Percentiles rank a stretch among this genome's conserved stretches.
Conservation (phyloP, 2,113 vertebrate species). For the Zosterops hypoxanthus region DNA sequence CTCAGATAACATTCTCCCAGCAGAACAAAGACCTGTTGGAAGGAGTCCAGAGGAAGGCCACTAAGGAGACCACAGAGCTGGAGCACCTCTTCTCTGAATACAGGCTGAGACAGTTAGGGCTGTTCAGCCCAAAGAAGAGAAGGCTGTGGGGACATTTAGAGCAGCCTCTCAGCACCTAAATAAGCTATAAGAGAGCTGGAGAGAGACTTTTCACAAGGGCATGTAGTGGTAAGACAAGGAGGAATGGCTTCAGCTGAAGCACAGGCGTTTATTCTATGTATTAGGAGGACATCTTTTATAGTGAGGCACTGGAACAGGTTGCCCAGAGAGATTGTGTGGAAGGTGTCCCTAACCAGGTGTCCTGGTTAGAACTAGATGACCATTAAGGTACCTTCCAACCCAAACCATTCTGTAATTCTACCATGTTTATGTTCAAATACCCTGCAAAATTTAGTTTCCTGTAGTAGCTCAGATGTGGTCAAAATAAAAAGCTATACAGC, state of each 20-base stretch:
- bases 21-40: background rate
- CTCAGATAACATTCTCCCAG: background rate
- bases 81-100: background rate
- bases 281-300: background rate
- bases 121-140: background rate
- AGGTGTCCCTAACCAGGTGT: background rate
- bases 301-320: background rate
- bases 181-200: background rate
- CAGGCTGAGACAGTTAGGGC: background rate
- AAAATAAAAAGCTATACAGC: background rate
- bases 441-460: background rate
- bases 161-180: background rate
- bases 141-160: background rate
- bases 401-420: background rate
- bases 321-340: background rate
- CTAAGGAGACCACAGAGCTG: background rate
- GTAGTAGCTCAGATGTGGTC: background rate
- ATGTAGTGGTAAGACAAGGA: too few relatives aligned
- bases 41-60: background rate
- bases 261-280: background rate
- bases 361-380: background rate
- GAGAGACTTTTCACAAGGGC: background rate
- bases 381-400: background rate
- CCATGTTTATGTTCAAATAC: background rate
- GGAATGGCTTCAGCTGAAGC: background rate